A percentile compares a stretch with the other conserved stretches of the same genome.
phyloP scores from a whole-genome alignment of 1,140 invertebrate species.

The Drosophila quadrilineata region DNA sequence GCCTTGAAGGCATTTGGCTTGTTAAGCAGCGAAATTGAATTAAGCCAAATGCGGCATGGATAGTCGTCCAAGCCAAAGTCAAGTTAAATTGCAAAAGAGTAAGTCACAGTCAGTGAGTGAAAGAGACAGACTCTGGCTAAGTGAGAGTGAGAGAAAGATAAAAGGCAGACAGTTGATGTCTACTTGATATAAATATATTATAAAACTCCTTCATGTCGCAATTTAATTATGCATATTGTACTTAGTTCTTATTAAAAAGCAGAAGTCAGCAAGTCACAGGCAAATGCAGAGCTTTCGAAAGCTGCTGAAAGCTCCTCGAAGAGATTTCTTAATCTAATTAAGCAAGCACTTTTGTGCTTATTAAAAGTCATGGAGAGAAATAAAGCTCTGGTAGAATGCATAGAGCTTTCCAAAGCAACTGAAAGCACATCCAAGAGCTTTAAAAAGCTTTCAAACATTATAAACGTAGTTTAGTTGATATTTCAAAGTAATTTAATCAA shows the following conservation, averaged over 20 bases:
- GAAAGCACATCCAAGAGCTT: too few relatives aligned
- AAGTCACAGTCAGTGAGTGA: constrained; percentile 5
- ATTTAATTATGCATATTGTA: constrained; percentile 35
- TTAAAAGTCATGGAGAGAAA: too few relatives aligned
- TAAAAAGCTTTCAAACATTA: too few relatives aligned
- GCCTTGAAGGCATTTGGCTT: constrained; percentile 53
- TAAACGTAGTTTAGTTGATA: too few relatives aligned
- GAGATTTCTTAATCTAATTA: too few relatives aligned
- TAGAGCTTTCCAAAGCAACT: too few relatives aligned
- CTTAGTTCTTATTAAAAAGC: constrained; percentile 10
- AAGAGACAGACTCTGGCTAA: neutral
- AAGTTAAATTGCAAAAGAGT: constrained; percentile 31
- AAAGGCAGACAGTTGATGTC: neutral
- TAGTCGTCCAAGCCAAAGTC: constrained; percentile 6
- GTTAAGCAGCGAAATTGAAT: constrained; percentile 55
- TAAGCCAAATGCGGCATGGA: constrained; percentile 34
- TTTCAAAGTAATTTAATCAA: too few relatives aligned
- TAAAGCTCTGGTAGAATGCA: too few relatives aligned
- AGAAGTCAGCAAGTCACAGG: constrained; percentile 19
- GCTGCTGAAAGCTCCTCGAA: neutral
- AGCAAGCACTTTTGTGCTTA: too few relatives aligned
- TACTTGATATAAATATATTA: neutral
- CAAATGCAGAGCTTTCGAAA: neutral
- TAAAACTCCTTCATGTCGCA: constrained; percentile 1
- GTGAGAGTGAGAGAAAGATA: neutral